Evolutionary conservation across 2,797 vertebrate species (phyloP), one percentile per base, ranked within the genome.

Genomic region (Intellagama lesueurii): DNA sequence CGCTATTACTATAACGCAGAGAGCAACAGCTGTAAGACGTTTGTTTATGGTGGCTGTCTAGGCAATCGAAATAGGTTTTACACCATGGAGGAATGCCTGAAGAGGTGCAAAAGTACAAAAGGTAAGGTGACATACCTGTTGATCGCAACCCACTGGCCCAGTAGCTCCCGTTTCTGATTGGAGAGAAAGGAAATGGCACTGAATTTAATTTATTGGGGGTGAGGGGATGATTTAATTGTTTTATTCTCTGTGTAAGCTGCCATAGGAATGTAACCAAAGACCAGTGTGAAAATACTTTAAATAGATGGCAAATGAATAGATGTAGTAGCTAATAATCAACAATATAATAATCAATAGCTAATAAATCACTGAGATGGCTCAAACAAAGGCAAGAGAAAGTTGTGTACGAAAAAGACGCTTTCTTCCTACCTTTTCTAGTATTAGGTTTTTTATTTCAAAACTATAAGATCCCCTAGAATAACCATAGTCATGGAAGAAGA

Each of bases 1-100:
- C 79, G 79, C 19, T 81, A 81, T 60, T 81, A 81, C 52, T 81
- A 81, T 26, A 81, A 81, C n/a, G 9, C 8, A 8, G n/a, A 81
- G 5, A 81, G 7, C 32, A 4, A 35, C 32, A 22, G 22, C 16
- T 81, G 79, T 81, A n/a, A 81, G 56, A 64, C 11, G 19, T 81
- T 81, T n/a, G 64, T 81, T 81, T 81, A 81, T 35, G 32, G n/a
- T 40, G 79, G 79, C 56, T 81, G 56, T 22, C 56, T 24, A 12
- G 79, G 79, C n/a, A 81, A 81, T 40, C 19, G 8, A 35, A 81
- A 81, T 22, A 64, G 79, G 64, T 81, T 81, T 81, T 12, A 22
- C 32, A 81, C 1, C 2, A 7, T 11, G 7, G 0, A 26, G 4
- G 32, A 66, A 12, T 81, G 80, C 80, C 4, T 26, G 8, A 1